A percentile compares a stretch with the other conserved stretches of the same genome.
phyloP scores from a whole-genome alignment of 1,140 invertebrate species.

The Vanessa tameamea region DNA sequence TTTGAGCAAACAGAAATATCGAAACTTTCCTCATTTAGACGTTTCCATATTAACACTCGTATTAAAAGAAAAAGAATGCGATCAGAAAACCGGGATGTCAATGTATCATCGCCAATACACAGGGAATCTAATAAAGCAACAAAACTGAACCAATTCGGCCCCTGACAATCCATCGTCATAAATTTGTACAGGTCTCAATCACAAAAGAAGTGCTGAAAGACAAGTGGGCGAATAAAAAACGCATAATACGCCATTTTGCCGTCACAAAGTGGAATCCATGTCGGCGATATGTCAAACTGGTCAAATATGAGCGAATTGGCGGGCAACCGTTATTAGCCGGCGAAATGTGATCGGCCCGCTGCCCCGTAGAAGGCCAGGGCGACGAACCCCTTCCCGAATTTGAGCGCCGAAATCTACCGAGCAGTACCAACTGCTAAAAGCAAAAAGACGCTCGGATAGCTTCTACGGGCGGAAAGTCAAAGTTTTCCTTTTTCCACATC shows the following conservation, averaged over 20 bases:
- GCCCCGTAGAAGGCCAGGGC: conserved; percentile 13
- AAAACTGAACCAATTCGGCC: conserved; percentile 66
- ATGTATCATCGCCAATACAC: conserved; percentile 54
- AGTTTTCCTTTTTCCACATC: conserved; percentile 70
- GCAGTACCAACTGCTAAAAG: conserved; percentile 58
- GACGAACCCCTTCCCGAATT: conserved; percentile 51
- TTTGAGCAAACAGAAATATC: conserved; percentile 6
- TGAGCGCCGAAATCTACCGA: conserved; percentile 50
- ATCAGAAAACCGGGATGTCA: conserved; percentile 49
- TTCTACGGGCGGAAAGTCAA: conserved; percentile 59
- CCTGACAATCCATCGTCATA: conserved; percentile 71
- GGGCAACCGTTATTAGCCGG: conserved; percentile 70
- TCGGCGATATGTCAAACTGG: conserved; percentile 78
- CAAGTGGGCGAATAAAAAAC: conserved; percentile 73
- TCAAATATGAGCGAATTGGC: conserved; percentile 73
- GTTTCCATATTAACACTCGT: conserved; percentile 36
- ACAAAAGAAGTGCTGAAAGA: conserved; percentile 77
- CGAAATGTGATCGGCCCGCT: conserved; percentile 50
- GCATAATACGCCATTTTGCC: conserved; percentile 75
- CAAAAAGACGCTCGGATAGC: conserved; percentile 73
- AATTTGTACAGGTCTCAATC: conserved; percentile 71
- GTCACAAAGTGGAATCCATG: conserved; percentile 74
- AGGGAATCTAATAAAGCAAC: conserved; percentile 67
- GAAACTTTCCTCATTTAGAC: conserved; percentile 17
- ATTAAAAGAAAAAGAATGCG: conserved; percentile 40